Percentiles rank a stretch among this genome's conserved stretches.
Evolutionary conservation across 2,888 invertebrate genomes (phyloP).

Genomic region (Didymodactylos carnosus): DNA sequence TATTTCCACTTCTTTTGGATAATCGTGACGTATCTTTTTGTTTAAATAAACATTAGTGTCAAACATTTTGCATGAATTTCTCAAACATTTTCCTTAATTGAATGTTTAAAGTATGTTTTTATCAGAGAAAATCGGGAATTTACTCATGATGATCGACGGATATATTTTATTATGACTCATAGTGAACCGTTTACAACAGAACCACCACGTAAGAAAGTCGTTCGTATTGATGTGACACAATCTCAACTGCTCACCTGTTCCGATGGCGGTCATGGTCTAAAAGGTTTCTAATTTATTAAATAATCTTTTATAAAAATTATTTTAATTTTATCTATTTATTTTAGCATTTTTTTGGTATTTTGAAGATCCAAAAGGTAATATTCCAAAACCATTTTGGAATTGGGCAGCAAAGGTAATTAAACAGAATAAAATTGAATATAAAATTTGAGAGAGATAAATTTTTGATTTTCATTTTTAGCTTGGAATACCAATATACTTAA

Average conservation of each 20-base stretch:
- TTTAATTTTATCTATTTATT: background rate
- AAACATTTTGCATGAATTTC: background rate
- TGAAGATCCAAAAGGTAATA: background rate
- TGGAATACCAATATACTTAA: background rate
- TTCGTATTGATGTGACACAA: background rate
- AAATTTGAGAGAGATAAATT: too few relatives aligned
- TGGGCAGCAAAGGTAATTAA: background rate
- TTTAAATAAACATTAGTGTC: too few relatives aligned
- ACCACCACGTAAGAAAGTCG: background rate
- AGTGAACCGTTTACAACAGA: background rate
- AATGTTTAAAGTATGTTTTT: background rate
- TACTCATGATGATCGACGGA: background rate
- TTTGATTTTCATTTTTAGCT: background rate
- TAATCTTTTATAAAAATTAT: background rate
- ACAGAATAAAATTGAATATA: background rate
- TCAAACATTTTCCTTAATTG: background rate
- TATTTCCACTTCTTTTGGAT: constrained; percentile 29
- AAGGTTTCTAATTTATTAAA: background rate
- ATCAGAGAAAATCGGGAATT: background rate
- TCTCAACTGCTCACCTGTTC: background rate
- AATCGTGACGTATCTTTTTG: constrained; percentile 33
- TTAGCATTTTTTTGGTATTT: background rate
- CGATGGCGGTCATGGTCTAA: background rate
- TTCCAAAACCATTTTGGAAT: background rate
- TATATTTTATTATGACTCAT: background rate